Conservation (phyloP, 2,113 vertebrate genomes). For the Cinclus cinclus region DNA sequence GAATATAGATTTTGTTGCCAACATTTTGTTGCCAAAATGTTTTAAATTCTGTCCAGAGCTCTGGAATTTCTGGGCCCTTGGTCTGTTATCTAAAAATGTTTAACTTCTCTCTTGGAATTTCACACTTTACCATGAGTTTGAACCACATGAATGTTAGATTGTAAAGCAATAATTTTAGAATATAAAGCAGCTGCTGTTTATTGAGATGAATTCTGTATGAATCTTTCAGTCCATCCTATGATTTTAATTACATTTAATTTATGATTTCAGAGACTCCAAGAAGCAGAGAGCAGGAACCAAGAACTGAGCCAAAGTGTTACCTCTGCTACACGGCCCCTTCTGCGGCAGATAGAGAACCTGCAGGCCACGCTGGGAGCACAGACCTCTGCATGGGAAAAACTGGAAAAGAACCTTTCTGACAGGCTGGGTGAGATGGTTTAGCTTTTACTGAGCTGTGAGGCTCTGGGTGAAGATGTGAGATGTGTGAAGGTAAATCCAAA, state of each 20-base stretch:
- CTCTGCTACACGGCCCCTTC: slow-evolving; percentile 89
- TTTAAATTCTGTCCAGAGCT: not conserved
- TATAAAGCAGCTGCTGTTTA: not conserved
- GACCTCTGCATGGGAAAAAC: slow-evolving; percentile 91
- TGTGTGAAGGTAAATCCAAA: not conserved
- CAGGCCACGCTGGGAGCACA: slow-evolving; percentile 91
- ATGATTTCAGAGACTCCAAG: slow-evolving; percentile 88
- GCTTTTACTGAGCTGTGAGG: not conserved
- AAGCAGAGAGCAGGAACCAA: slow-evolving; percentile 92
- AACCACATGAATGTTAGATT: not conserved
- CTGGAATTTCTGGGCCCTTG: not conserved
- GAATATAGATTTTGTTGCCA: too few relatives aligned
- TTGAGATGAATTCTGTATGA: not conserved
- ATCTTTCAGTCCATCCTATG: not conserved
- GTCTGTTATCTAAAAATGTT: not conserved
- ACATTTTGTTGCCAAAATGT: not conserved
- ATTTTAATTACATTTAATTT: not conserved
- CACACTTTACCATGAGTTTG: not conserved
- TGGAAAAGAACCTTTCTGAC: slow-evolving; percentile 95
- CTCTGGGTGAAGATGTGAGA: not conserved
- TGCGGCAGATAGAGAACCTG: slow-evolving; percentile 95
- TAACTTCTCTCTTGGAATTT: not conserved
- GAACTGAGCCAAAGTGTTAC: slow-evolving; percentile 94
- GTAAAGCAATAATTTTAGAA: not conserved
- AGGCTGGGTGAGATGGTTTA: slow-evolving; percentile 81